Conservation (phyloP, 2,797 vertebrate species). For the Manis javanica region DNA sequence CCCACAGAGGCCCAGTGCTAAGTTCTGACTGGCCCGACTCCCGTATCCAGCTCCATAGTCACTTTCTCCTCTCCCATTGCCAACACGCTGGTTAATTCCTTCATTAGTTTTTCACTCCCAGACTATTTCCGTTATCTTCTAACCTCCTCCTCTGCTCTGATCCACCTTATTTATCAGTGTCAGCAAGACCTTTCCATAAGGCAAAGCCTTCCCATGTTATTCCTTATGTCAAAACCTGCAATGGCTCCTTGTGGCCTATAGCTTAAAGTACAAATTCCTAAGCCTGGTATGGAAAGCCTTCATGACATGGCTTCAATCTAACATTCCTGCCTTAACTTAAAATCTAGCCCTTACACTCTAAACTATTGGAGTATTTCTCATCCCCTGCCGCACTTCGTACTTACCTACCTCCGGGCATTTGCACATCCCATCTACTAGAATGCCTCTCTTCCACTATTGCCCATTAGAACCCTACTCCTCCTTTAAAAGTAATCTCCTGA, state of each 20-base stretch:
- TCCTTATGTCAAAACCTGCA: neutral
- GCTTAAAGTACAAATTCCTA: neutral
- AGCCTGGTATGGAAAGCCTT: neutral
- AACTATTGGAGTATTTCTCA: neutral
- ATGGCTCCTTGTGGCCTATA: neutral
- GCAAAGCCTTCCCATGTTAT: neutral
- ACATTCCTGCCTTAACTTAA: neutral
- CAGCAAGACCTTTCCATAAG: neutral
- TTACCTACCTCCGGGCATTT: neutral
- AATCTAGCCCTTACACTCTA: neutral
- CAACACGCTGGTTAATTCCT: neutral
- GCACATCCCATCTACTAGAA: neutral
- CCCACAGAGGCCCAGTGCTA: neutral
- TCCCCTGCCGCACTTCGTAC: neutral
- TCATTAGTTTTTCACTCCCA: neutral
- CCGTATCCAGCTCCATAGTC: neutral
- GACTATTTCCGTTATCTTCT: neutral
- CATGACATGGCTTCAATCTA: neutral
- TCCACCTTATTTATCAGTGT: neutral
- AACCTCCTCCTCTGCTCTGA: neutral
- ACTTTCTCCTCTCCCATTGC: neutral
- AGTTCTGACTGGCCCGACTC: neutral
- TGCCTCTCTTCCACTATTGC: neutral
- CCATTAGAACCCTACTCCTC: neutral
- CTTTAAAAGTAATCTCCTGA: neutral